A percentile compares a stretch with the other conserved stretches of the same genome.
These are phyloP conservation scores for Achlya flavicornis DNA, from an alignment of 2,888 invertebrate species.

Conservation along the genomic window DNA sequence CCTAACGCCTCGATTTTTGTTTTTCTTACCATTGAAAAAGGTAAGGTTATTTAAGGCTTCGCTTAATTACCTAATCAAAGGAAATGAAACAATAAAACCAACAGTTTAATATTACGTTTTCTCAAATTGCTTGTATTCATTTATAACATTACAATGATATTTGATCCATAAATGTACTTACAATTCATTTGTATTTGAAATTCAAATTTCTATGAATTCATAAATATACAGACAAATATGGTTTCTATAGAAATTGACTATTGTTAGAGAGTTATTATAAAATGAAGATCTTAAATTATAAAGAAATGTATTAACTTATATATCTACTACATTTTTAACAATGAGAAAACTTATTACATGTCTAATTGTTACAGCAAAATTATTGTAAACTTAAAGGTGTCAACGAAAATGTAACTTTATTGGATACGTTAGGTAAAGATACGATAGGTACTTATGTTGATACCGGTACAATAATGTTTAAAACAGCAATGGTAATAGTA, in stretches of 20 bases:
- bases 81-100: constrained; percentile 54
- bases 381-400: not conserved
- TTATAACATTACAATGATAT: constrained; percentile 74
- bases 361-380: not conserved
- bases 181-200: constrained; percentile 28
- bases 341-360: too few relatives aligned
- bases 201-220: constrained; percentile 33
- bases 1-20: not conserved
- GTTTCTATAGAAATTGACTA: not conserved
- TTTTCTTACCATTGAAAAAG: constrained; percentile 18
- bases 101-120: constrained; percentile 67
- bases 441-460: constrained; percentile 81
- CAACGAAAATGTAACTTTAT: not conserved
- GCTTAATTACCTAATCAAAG: constrained; percentile 6
- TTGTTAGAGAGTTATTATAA: not conserved
- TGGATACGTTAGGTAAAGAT: not conserved
- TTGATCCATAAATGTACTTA: constrained; percentile 48
- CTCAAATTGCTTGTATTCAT: constrained; percentile 71
- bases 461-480: constrained; percentile 61
- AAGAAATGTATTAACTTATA: not conserved
- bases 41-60: constrained; percentile 6
- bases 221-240: constrained; percentile 22
- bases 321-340: too few relatives aligned
- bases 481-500: constrained; percentile 44
- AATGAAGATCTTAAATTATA: not conserved